Evolutionary conservation across 2,113 vertebrate genomes (phyloP), one percentile per base, ranked within the genome.

Genomic region (Lampris incognitus): DNA sequence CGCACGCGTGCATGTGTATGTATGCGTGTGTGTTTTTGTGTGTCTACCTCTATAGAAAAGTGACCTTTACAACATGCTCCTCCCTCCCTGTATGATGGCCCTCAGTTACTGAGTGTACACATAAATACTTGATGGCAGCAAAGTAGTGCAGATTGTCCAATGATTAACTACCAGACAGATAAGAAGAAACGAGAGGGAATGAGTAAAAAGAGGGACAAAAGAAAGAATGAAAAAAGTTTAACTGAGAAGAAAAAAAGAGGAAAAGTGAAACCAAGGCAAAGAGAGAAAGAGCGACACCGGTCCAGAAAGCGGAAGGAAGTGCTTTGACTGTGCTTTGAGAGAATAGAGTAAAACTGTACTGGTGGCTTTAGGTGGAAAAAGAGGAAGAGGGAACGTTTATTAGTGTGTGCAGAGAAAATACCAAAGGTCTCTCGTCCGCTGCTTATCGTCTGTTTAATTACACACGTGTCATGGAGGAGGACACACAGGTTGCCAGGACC

Each of bases 31-130:
- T 59, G 44, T 67, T 41, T 61, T 55, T 71, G 52, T 51, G 61
- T 52, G 50, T 37, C 51, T 46, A 4, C 71, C 77, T 59, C 48
- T 52, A 76, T 74, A 79, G 24, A 38, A 67, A 38, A 72, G 68
- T 88, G 87, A 90, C 87, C 89, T 91, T 92, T 89, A 85, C 64
- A 79, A 76, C 79, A 38, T 1, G 70, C 50, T 72, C 46, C 73
- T 83, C 78, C 67, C 54, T 38, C 46, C 67, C 54, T 38, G 24
- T 40, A n/a, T 8, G n/a, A 42, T 8, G 7, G 58, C 70, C 49
- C 74, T 76, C 50, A 78, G 80, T 50, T 41, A 55, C 63, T 50
- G 42, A 54, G 67, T 78, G 38, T 74, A 87, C 72, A 72, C 74
- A 70, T 71, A 87, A 81, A 85, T 72, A 83, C 69, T 59, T 64